Conservation (phyloP, 2,888 invertebrate genomes). For the Eupithecia insigniata region DNA sequence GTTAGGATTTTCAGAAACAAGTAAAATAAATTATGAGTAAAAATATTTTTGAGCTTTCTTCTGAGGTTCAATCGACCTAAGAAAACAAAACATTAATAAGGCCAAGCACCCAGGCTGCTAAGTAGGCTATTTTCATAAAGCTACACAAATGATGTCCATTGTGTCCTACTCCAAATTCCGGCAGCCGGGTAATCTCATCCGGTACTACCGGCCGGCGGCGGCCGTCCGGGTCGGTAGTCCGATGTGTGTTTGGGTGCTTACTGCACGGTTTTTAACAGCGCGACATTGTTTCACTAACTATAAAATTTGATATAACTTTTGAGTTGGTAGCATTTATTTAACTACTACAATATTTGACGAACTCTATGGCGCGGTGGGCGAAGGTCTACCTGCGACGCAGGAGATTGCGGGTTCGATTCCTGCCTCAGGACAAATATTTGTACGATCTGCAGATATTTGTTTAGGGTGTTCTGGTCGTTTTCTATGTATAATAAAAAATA, state of each 20-base stretch:
- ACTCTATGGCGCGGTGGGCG: too few relatives aligned
- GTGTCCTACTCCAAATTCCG: constrained; percentile 36
- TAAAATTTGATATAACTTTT: background rate
- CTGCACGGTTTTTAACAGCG: background rate
- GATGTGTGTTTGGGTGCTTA: background rate
- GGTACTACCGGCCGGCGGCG: background rate
- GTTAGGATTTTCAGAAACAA: too few relatives aligned
- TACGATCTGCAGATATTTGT: too few relatives aligned
- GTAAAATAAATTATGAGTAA: too few relatives aligned
- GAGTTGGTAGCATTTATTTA: background rate
- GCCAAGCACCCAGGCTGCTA: background rate
- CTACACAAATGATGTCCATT: constrained; percentile 31
- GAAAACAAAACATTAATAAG: background rate
- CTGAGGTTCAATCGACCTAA: background rate
- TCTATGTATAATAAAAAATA: too few relatives aligned
- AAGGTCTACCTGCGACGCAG: too few relatives aligned
- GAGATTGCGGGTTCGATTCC: too few relatives aligned
- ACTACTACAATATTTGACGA: too few relatives aligned
- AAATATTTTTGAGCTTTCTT: too few relatives aligned
- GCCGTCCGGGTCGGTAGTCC: background rate
- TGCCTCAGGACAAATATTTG: too few relatives aligned
- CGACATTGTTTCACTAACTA: background rate
- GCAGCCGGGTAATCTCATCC: constrained; percentile 36
- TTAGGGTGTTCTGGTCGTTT: too few relatives aligned
- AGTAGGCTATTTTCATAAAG: constrained; percentile 12